Evolutionary conservation across 2,888 invertebrate species (phyloP), one percentile per base, ranked within the genome.

Genomic region (Dorcus hopei): DNA sequence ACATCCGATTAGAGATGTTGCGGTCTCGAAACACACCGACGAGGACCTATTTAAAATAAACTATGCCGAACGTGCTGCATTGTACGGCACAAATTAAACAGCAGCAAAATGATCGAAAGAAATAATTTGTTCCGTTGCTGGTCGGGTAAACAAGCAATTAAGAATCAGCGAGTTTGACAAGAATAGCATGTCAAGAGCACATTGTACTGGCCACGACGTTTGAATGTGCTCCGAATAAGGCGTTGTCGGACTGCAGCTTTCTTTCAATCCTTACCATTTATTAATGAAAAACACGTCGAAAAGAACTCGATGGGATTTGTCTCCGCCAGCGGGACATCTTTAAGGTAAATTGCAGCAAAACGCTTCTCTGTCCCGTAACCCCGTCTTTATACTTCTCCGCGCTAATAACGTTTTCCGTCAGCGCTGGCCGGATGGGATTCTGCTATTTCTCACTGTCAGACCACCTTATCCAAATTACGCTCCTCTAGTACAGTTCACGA

Each of bases 381-480:
- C 49, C 52, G 56, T 57, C 9, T 56, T 59, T 52, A 50, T 60
- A 57, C 52, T 51, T 57, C 53, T 60, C 49, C 50, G 54, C 64
- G 58, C 62, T 66, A 62, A 66, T 67, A 65, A 68, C 64, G 60
- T 63, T 65, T 64, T 65, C 71, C 74, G 74, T 76, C 75, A 73
- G 71, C 74, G 70, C 54, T 68, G 72, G 71, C 71, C 71, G 72
- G 72, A 74, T 74, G 68, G 74, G 72, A 69, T 71, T 65, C 65
- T 62, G 68, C 74, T 72, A 76, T 75, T 76, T 73, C 75, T 75
- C 75, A 75, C 72, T 74, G 76, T 75, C 76, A 71, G 68, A 64
- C 69, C 64, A 74, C 74, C 74, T 74, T 75, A 72, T 71, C 72
- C 73, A 74, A 76, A 76, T 75, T 75, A 72, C 70, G 61, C 67